These are phyloP conservation scores for Daptonema setosum DNA, from an alignment of 2,888 invertebrate species.

Conservation along the genomic window DNA sequence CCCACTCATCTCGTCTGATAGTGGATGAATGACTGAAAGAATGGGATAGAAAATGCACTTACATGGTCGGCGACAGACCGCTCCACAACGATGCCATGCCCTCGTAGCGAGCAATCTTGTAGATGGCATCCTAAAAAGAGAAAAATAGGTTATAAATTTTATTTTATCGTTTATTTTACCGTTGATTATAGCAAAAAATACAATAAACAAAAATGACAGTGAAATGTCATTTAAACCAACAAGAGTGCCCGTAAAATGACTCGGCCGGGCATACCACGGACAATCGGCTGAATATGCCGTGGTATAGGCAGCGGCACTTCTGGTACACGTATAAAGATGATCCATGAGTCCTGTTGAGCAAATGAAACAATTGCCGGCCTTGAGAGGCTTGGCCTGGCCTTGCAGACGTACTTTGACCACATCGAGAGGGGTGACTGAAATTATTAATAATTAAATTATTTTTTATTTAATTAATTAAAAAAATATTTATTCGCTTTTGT, in stretches of 20 bases:
- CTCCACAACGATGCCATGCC: constrained; percentile 82
- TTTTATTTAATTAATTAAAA: too few species aligned
- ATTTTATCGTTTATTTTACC: background rate
- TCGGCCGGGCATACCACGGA: constrained; percentile 40
- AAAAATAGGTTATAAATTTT: too few species aligned
- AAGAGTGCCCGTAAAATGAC: constrained; percentile 47
- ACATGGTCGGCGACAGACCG: constrained; percentile 77
- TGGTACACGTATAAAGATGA: constrained; percentile 40
- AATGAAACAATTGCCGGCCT: constrained; percentile 67
- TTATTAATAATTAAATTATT: constrained; percentile 4
- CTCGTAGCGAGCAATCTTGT: constrained; percentile 69
- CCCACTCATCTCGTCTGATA: too few species aligned
- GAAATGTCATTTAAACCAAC: constrained; percentile 24
- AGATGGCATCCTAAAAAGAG: constrained; percentile 60
- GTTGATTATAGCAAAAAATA: background rate
- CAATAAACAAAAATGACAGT: background rate
- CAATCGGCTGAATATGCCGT: constrained; percentile 11
- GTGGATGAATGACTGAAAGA: too few species aligned
- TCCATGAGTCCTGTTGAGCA: constrained; percentile 98
- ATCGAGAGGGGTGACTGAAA: constrained; percentile 83
- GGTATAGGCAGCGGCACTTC: background rate
- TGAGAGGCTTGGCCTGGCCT: constrained; percentile 61
- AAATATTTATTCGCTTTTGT: too few species aligned
- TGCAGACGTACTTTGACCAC: constrained; percentile 96
- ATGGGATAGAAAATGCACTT: too few species aligned